Evolutionary conservation across 1,140 invertebrate species (phyloP), one percentile per base, ranked within the genome.

Genomic region (Sarcophaga bullata): DNA sequence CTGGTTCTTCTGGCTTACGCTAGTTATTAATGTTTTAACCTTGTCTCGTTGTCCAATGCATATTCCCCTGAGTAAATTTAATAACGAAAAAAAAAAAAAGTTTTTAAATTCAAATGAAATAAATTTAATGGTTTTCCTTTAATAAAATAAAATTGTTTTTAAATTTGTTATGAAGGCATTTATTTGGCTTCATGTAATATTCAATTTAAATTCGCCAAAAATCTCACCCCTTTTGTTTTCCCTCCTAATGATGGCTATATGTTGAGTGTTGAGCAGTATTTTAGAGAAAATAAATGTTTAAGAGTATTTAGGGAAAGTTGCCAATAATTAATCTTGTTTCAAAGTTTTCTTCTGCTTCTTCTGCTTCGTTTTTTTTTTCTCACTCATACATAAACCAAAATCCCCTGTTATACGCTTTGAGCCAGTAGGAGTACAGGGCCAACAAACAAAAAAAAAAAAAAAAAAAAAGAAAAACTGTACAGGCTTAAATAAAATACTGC

Each of bases 301-400:
- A 7, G 13, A 58, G 54, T 58, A 58, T 58, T 37, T 58, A 58
- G 54, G 15, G n/a, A 15, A 68, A 68, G 17, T 68, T 68, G 62
- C 62, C 62, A 68, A 68, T 68, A 68, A 68, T 68, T 68, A 68
- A 68, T 68, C 62, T 68, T 78, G 75, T 78, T 78, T 17, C 13
- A 50, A 19, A 19, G 7, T 72, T 6, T 72, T 19, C 11, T 25
- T 72, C 6, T 72, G 19, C 75, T 50, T 78, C 50, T 78, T 78
- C 8, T 46, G 25, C 47, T 37, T 37, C 25, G 25, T 37, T 37
- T 37, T 37, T 75, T 75, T 75, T 13, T 75, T 47, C 72, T n/a
- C 46, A 9, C 47, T 75, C 15, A 11, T 11, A 73, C 68, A 73
- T 10, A 25, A n/a, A 73, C 68, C 10, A 25, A 7, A 73, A 13